A percentile compares a stretch with the other conserved stretches of the same genome.
Conservation (phyloP, 1,140 invertebrate species). For the Bombus huntii region DNA sequence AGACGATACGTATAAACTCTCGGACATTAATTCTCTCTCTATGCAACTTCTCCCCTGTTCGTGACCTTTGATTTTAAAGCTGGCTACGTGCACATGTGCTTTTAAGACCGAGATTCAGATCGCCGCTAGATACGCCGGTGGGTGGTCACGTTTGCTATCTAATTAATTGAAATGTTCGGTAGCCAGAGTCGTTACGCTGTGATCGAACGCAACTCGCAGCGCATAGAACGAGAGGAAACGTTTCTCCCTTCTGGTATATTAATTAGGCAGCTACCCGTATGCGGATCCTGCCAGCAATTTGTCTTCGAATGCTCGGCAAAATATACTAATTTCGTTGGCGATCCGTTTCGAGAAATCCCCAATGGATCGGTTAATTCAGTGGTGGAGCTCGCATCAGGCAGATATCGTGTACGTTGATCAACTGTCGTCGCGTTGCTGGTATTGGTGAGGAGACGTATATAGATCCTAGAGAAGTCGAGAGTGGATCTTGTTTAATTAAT, state of each 20-base stretch:
- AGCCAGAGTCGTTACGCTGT: conserved; percentile 22
- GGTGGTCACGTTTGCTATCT: conserved; percentile 48
- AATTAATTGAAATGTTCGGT: conserved; percentile 54
- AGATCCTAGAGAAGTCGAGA: conserved; percentile 40
- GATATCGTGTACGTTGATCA: conserved; percentile 35
- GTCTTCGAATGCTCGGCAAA: conserved; percentile 33
- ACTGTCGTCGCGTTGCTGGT: conserved; percentile 1
- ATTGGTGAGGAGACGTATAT: not conserved
- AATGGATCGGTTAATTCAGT: not conserved
- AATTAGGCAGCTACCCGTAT: conserved; percentile 33
- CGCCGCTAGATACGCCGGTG: conserved; percentile 41
- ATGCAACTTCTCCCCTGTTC: conserved; percentile 11
- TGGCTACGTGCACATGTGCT: not conserved
- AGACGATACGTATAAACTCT: not conserved
- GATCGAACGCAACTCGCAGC: conserved; percentile 41
- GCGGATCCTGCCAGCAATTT: conserved; percentile 33
- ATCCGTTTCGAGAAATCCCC: conserved; percentile 14
- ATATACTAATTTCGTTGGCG: conserved; percentile 42
- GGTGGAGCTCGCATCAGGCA: not conserved
- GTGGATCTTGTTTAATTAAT: conserved; percentile 55
- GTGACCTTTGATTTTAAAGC: conserved; percentile 34
- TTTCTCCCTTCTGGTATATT: conserved; percentile 40
- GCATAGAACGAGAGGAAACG: conserved; percentile 8
- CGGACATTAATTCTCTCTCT: conserved; percentile 19
- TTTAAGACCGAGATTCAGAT: conserved; percentile 27